Conservation (phyloP, 1,140 invertebrate species). For the Drepana arcuata region DNA sequence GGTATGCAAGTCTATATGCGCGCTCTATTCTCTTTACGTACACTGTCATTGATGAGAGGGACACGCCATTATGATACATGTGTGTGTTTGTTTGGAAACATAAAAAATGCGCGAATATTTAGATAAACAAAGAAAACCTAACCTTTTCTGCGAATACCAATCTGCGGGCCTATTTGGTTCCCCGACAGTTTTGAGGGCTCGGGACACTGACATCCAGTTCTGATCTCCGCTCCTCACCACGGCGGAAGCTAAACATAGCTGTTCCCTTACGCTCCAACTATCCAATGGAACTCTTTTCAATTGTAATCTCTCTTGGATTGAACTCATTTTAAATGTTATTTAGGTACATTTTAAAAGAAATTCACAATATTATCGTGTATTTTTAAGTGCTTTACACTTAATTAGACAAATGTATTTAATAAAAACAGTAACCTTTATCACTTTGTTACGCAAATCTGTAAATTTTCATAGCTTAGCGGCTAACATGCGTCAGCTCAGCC, state of each 20-base stretch:
- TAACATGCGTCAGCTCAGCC: too few species aligned
- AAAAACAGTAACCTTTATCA: too few species aligned
- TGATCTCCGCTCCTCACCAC: conserved; percentile 92
- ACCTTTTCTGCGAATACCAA: conserved; percentile 91
- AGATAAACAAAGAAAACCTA: conserved; percentile 25
- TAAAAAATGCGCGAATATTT: neutral
- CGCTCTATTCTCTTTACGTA: too few species aligned
- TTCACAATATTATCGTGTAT: too few species aligned
- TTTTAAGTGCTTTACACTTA: too few species aligned
- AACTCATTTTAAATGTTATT: conserved; percentile 69
- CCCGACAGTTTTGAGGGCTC: conserved; percentile 80
- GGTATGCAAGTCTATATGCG: too few species aligned
- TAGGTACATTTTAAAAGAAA: too few species aligned
- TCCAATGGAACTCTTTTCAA: conserved; percentile 83
- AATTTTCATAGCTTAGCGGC: too few species aligned
- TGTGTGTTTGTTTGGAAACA: neutral
- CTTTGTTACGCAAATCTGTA: too few species aligned
- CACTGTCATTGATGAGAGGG: too few species aligned
- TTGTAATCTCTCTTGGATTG: conserved; percentile 74
- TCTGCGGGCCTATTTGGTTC: conserved; percentile 85
- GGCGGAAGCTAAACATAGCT: conserved; percentile 88
- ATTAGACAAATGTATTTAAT: too few species aligned
- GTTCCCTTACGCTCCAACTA: conserved; percentile 88
- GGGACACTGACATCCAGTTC: conserved; percentile 94
- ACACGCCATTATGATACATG: too few species aligned